Conservation (phyloP, 2,888 invertebrate species). For the Melikaiella ostensackeni region DNA sequence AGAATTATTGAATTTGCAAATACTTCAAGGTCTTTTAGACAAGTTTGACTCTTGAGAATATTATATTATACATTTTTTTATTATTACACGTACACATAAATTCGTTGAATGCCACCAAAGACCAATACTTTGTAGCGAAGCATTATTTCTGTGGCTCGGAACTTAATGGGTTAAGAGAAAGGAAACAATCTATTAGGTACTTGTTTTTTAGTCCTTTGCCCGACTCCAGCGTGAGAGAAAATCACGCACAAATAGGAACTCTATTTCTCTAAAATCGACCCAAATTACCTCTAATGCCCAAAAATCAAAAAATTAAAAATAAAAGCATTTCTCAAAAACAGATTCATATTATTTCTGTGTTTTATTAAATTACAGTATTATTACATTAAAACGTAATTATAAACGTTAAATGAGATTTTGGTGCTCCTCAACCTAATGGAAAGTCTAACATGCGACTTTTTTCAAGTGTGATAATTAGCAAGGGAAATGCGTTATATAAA, state of each 20-base stretch:
- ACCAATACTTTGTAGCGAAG: slow-evolving; percentile 2
- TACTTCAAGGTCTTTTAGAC: too few species aligned
- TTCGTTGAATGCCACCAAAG: neutral
- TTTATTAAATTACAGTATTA: too few species aligned
- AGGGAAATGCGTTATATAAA: neutral
- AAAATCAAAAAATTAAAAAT: neutral
- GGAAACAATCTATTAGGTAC: slow-evolving; percentile 32
- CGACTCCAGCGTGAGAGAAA: slow-evolving; percentile 27
- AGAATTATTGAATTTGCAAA: too few species aligned
- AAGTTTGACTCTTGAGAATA: too few species aligned
- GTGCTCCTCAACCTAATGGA: neutral
- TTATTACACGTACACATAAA: neutral
- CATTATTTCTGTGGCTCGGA: slow-evolving; percentile 19
- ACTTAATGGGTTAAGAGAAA: slow-evolving; percentile 36
- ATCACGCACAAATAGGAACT: neutral
- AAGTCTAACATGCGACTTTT: neutral
- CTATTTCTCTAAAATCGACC: neutral
- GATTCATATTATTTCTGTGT: too few species aligned
- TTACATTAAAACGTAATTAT: neutral
- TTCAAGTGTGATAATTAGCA: neutral
- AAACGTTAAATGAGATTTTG: neutral
- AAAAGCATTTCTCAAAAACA: neutral
- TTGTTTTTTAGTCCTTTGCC: neutral
- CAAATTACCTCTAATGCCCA: neutral
- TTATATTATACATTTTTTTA: neutral